Evolutionary conservation across 2,888 invertebrate species (phyloP).

Genomic region (Dioctria linearis): DNA sequence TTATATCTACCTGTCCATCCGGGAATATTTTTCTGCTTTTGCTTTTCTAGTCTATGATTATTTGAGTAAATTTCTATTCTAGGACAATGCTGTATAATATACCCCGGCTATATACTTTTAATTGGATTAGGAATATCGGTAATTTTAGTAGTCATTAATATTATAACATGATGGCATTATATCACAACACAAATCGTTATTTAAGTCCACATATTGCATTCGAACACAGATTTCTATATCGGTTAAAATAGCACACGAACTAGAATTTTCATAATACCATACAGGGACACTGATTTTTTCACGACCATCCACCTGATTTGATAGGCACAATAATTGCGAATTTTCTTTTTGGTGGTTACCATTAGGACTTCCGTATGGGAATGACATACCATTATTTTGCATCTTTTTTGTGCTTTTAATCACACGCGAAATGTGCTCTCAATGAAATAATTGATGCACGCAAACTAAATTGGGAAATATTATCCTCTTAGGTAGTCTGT

Average conservation of each 20-base stretch:
- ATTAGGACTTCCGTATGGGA: background rate
- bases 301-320: slow-evolving; percentile 10
- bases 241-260: slow-evolving; percentile 57
- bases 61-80: background rate
- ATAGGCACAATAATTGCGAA: background rate
- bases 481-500: background rate
- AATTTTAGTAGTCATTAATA: slow-evolving; percentile 53
- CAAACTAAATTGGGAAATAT: background rate
- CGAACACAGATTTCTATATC: slow-evolving; percentile 60
- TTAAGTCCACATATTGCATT: slow-evolving; percentile 59
- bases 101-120: slow-evolving; percentile 9
- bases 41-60: background rate
- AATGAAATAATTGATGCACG: background rate
- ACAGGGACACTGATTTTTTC: slow-evolving; percentile 16
- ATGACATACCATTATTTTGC: slow-evolving; percentile 20
- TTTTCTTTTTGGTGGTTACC: slow-evolving; percentile 3
- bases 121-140: background rate
- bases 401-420: slow-evolving; percentile 23
- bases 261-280: slow-evolving; percentile 37
- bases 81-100: slow-evolving; percentile 21
- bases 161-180: slow-evolving; percentile 56
- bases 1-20: background rate
- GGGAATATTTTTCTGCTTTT: background rate
- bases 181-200: slow-evolving; percentile 24
- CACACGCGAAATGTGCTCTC: slow-evolving; percentile 6